Base-by-base conservation (phyloP, 2,113 vertebrate genomes). In the Parus major region DNA sequence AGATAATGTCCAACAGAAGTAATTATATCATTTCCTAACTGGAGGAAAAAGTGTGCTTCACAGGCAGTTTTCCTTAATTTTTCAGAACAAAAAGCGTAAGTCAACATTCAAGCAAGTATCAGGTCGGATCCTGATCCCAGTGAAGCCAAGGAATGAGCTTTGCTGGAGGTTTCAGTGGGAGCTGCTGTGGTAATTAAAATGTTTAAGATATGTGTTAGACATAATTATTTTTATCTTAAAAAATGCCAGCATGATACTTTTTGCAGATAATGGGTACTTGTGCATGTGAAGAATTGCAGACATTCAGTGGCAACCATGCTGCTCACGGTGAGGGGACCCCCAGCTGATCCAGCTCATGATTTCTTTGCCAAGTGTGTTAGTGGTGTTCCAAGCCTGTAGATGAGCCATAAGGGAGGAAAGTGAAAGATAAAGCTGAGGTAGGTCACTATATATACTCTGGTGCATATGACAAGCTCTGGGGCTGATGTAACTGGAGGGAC, bases 371-470 rank as follows among this genome's bases (percentile, higher is more conserved):
- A 31, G 77, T 0, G 1, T 46, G 36, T 72, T 35, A 68, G 57
- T 47, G 89, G 46, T 72, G 72, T 60, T 68, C 39, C 63, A 39
- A 5, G 27, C 21, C 36, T 77, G 35, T 5, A 68, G 71, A 52
- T 15, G 35, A 83, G 49, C 68, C 3, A 0, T 9, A 53, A 35
- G 63, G 35, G 76, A 86, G 53, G 35, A 64, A 71, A 56, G 16
- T 0, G 1, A 69, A 80, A 72, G 59, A 28, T 69, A 69, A 79
- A 83, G 41, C 21, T 14, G 6, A 64, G 49, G 29, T 44, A 64
- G 47, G 66, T 76, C 75, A 86, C 17, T 0, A 1, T 1, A 0
- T 41, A 28, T 1, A 5, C 56, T 55, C 0, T 0, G n/a, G n/a
- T n/a, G n/a, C n/a, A n/a, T n/a, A n/a, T n/a, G 31, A 85, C 60